A percentile compares a stretch with the other conserved stretches of the same genome.
Conservation (phyloP, 2,113 vertebrate genomes). For the Penelope pileata region DNA sequence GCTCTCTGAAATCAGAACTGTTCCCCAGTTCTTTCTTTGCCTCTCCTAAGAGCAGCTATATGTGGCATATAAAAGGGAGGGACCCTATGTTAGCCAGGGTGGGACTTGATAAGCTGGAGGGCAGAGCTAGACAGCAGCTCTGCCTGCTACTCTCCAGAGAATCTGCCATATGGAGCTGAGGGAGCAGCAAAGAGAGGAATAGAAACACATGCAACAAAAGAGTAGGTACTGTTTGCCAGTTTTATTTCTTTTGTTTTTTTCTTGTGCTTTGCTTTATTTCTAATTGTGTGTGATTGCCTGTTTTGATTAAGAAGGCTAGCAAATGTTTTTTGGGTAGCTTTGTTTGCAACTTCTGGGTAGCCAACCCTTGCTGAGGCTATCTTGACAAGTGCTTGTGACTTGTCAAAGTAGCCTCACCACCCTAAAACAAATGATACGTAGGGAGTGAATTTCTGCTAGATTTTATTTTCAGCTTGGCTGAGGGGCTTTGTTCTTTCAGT, state of each 20-base stretch:
- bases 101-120: background rate
- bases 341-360: background rate
- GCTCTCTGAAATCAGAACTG: background rate
- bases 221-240: slow-evolving; percentile 21
- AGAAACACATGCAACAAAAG: background rate
- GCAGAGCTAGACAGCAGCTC: background rate
- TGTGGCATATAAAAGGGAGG: slow-evolving; percentile 53
- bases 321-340: background rate
- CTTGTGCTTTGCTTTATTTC: background rate
- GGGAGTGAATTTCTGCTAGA: background rate
- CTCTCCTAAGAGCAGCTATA: slow-evolving; percentile 1
- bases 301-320: background rate
- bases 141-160: background rate
- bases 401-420: background rate
- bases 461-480: background rate
- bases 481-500: background rate
- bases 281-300: background rate
- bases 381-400: too few relatives aligned
- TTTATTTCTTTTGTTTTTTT: background rate
- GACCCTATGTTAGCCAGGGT: background rate
- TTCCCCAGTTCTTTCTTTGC: background rate
- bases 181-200: background rate
- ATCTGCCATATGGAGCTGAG: background rate
- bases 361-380: background rate
- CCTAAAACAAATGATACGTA: background rate